Evolutionary conservation across 35 echinoderm and acorn worm genomes (phyloP).

Genomic region (Hemicentrotus pulcherrimus): DNA sequence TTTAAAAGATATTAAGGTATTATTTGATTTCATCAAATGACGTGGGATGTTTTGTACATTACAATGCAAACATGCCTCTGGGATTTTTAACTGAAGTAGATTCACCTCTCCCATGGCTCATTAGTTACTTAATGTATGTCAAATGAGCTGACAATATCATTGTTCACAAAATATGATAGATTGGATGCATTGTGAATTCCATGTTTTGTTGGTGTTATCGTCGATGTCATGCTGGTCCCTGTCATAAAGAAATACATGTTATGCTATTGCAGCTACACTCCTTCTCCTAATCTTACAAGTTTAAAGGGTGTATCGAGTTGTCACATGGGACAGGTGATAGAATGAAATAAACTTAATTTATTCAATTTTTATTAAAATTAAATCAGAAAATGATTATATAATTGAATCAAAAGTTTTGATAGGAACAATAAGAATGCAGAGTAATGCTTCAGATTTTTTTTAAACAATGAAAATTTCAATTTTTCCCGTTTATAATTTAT

Average conservation of each 20-base stretch:
- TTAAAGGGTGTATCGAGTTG: not conserved
- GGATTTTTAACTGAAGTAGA: not conserved
- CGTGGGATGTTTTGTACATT: not conserved
- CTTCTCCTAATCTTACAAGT: not conserved
- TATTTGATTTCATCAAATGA: too few relatives aligned
- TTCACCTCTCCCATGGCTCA: not conserved
- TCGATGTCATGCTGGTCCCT: not conserved
- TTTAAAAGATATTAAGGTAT: too few relatives aligned
- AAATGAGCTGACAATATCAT: constrained; percentile 13
- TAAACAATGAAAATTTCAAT: too few relatives aligned
- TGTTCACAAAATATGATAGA: not conserved
- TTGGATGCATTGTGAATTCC: not conserved
- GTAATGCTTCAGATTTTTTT: too few relatives aligned
- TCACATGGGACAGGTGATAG: too few relatives aligned
- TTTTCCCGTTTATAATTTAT: too few relatives aligned
- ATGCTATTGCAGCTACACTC: not conserved
- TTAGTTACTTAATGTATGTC: not conserved
- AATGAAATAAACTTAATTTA: too few relatives aligned
- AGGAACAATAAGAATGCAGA: too few relatives aligned
- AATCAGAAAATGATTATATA: too few relatives aligned
- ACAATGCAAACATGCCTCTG: not conserved
- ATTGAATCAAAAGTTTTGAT: too few relatives aligned
- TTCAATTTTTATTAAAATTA: too few relatives aligned
- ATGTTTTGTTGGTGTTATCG: not conserved
- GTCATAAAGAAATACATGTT: not conserved